Percentiles rank a stretch among this genome's conserved stretches.
These are phyloP conservation scores for Oxyura jamaicensis DNA, from an alignment of 2,113 vertebrate genomes.

Conservation along the genomic window DNA sequence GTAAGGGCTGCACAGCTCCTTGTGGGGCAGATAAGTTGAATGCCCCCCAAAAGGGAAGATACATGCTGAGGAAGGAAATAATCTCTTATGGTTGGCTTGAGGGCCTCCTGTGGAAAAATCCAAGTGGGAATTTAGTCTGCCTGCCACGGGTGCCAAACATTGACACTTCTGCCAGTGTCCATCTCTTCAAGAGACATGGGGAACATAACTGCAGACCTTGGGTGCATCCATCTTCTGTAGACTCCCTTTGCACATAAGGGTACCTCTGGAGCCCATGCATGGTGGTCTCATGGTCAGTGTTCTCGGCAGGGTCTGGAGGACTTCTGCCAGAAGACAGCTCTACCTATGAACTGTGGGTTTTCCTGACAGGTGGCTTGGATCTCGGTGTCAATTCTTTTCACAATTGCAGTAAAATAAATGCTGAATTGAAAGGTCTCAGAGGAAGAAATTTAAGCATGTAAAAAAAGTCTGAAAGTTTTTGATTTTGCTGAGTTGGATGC, in stretches of 20 bases:
- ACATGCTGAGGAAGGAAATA: background rate
- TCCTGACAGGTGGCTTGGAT: background rate
- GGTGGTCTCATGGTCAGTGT: background rate
- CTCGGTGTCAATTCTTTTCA: background rate
- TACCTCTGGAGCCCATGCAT: background rate
- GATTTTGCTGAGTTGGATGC: background rate
- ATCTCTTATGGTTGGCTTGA: background rate
- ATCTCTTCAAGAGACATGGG: background rate
- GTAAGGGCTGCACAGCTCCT: background rate
- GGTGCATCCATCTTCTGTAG: background rate
- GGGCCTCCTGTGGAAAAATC: background rate
- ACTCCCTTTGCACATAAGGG: background rate
- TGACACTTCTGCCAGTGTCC: background rate
- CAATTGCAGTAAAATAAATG: background rate
- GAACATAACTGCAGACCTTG: background rate
- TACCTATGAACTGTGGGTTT: background rate
- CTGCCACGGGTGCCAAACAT: background rate
- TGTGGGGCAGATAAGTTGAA: background rate
- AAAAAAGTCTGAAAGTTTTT: background rate
- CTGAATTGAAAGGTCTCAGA: background rate
- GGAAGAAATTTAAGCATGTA: background rate
- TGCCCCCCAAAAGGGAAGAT: background rate
- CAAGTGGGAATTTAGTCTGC: background rate
- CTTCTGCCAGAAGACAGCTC: background rate
- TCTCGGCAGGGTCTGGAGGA: background rate